Evolutionary conservation across 1,140 invertebrate genomes (phyloP).

Genomic region (Drosophila arizonae): DNA sequence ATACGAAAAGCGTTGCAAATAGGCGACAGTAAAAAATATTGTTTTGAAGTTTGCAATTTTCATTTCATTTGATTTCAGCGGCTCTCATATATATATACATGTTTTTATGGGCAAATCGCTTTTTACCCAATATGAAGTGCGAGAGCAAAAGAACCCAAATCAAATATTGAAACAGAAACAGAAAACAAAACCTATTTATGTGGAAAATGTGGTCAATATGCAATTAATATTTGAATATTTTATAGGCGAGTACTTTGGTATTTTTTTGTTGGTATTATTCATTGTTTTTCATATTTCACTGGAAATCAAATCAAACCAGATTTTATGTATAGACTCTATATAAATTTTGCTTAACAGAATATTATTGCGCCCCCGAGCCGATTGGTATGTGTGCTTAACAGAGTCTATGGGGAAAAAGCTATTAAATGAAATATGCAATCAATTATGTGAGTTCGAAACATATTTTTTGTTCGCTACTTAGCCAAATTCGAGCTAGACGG

Average conservation of each 20-base stretch:
- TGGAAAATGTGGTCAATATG: slow-evolving; percentile 62
- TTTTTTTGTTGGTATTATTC: not conserved
- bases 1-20: not conserved
- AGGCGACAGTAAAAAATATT: slow-evolving; percentile 50
- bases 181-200: slow-evolving; percentile 31
- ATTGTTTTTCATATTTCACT: slow-evolving; percentile 7
- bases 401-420: slow-evolving; percentile 36
- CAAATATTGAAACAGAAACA: not conserved
- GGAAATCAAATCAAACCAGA: slow-evolving; percentile 9
- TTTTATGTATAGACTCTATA: not conserved
- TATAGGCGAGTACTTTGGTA: not conserved
- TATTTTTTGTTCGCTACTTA: slow-evolving; percentile 31
- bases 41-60: slow-evolving; percentile 65
- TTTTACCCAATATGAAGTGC: slow-evolving; percentile 11
- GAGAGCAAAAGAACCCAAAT: not conserved
- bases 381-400: not conserved
- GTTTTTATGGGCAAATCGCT: slow-evolving; percentile 5
- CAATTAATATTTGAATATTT: slow-evolving; percentile 33
- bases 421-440: slow-evolving; percentile 57
- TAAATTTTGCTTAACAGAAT: too few relatives aligned
- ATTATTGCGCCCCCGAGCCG: too few relatives aligned
- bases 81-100: not conserved
- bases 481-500: not conserved
- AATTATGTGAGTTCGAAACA: slow-evolving; percentile 18
- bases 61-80: slow-evolving; percentile 59